Evolutionary conservation across 2,888 invertebrate genomes (phyloP).

Genomic region (Pyrgus malvae): DNA sequence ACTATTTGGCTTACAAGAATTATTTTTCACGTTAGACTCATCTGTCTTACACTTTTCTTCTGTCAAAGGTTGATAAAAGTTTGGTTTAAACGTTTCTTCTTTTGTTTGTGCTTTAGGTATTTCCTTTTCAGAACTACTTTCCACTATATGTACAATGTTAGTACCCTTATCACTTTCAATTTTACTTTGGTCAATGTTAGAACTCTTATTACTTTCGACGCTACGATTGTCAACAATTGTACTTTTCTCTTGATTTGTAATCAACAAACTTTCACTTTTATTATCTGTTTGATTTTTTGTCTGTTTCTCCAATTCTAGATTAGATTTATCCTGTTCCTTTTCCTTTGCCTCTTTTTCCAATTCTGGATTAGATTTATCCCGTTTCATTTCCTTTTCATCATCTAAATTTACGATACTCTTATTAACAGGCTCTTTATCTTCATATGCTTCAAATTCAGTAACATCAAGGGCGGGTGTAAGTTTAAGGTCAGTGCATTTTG

Average conservation of each 20-base stretch:
- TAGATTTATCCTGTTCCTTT: too few species aligned
- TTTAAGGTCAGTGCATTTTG: slow-evolving; percentile 24
- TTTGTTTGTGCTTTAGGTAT: background rate
- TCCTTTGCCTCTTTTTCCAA: too few species aligned
- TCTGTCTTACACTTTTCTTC: slow-evolving; percentile 22
- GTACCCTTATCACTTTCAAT: background rate
- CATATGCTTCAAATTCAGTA: slow-evolving; percentile 57
- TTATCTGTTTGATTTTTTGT: background rate
- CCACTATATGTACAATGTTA: too few species aligned
- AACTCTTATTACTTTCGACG: background rate
- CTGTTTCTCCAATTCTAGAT: too few species aligned
- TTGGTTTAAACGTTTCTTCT: slow-evolving; percentile 43
- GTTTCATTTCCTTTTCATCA: background rate
- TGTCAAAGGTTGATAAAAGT: slow-evolving; percentile 58
- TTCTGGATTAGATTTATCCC: too few species aligned
- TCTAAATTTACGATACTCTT: background rate
- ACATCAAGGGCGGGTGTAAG: slow-evolving; percentile 36
- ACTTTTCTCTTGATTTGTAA: background rate
- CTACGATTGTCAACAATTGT: background rate
- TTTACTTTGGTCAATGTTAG: too few species aligned
- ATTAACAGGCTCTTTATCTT: slow-evolving; percentile 29
- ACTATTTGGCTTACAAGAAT: background rate
- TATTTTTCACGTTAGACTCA: background rate
- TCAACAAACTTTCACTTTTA: background rate
- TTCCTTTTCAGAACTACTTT: too few species aligned